These are phyloP conservation scores for Esperia sulphurella DNA, from an alignment of 2,888 invertebrate species.

Conservation along the genomic window DNA sequence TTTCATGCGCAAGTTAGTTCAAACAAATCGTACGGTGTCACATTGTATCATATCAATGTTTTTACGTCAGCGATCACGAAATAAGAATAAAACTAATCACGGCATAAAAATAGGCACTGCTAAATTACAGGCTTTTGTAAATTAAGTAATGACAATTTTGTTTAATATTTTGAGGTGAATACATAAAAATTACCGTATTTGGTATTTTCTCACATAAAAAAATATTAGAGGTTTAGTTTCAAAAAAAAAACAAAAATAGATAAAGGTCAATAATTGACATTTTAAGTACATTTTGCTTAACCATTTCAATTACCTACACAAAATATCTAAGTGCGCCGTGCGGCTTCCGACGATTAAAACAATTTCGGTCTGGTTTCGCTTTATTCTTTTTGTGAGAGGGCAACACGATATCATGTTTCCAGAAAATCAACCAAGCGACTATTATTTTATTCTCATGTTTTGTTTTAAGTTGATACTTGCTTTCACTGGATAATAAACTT, in stretches of 20 bases:
- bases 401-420: constrained; percentile 76
- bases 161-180: too few relatives aligned
- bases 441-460: constrained; percentile 54
- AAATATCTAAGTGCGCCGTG: constrained; percentile 47
- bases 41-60: constrained; percentile 58
- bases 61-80: constrained; percentile 43
- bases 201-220: too few relatives aligned
- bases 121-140: neutral
- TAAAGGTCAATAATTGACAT: neutral
- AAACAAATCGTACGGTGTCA: constrained; percentile 78
- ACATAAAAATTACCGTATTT: too few relatives aligned
- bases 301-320: too few relatives aligned
- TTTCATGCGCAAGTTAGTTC: constrained; percentile 75
- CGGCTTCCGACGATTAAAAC: constrained; percentile 75
- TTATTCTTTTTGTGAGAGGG: constrained; percentile 72
- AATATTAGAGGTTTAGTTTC: too few relatives aligned
- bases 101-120: too few relatives aligned
- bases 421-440: constrained; percentile 77
- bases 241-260: neutral
- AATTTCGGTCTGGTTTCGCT: constrained; percentile 70
- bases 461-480: constrained; percentile 39
- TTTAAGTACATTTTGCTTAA: constrained; percentile 28
- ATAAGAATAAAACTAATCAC: neutral
- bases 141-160: neutral
- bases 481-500: constrained; percentile 22